A percentile compares a stretch with the other conserved stretches of the same genome.
Evolutionary conservation across 2,113 vertebrate genomes (phyloP).

Genomic region (Empidonax alnorum): DNA sequence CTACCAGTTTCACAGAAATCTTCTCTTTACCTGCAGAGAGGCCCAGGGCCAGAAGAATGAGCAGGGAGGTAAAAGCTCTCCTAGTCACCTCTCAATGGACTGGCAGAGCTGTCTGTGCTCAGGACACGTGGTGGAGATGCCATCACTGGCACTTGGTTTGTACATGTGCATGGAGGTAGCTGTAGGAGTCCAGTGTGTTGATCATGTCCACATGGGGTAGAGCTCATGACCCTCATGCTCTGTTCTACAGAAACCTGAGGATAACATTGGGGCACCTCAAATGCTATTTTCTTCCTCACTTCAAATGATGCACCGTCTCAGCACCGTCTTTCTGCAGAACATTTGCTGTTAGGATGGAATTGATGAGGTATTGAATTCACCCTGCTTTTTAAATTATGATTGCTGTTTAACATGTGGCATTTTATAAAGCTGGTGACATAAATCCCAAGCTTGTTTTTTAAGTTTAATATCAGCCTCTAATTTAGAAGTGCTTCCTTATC

Average conservation of each 20-base stretch:
- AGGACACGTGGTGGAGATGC: rapidly evolving
- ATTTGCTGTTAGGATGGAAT: neutral
- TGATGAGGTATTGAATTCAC: neutral
- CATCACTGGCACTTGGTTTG: neutral
- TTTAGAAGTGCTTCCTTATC: neutral
- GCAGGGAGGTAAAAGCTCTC: neutral
- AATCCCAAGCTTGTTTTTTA: neutral
- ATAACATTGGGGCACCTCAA: neutral
- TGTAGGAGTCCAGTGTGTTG: neutral
- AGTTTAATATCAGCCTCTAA: neutral
- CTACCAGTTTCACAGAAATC: neutral
- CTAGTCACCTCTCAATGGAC: neutral
- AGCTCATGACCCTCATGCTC: neutral
- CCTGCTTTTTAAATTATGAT: neutral
- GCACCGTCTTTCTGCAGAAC: neutral
- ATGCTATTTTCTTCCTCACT: neutral
- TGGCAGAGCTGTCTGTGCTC: neutral
- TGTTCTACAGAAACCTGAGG: neutral
- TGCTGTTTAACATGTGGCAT: neutral
- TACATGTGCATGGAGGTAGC: rapidly evolving
- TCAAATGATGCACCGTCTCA: neutral
- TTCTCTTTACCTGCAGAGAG: neutral
- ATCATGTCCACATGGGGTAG: rapidly evolving
- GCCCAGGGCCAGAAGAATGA: neutral
- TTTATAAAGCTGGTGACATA: neutral